phyloP scores from a whole-genome alignment of 2,797 vertebrate genomes.

The Mormyrus proboscirostris region DNA sequence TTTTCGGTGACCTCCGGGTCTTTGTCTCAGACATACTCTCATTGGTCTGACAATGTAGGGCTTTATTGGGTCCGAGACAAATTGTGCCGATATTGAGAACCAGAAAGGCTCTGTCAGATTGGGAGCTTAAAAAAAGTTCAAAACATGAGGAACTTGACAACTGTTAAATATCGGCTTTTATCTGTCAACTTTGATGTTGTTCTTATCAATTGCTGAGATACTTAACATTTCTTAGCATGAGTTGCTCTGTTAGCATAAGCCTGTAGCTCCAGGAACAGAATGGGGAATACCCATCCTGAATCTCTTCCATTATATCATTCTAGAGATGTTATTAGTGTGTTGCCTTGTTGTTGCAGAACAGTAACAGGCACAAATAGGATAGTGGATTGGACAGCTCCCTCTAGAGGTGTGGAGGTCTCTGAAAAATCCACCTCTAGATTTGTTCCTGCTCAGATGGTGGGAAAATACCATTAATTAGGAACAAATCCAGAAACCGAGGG shows the following conservation, averaged over 20 bases:
- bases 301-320: not conserved
- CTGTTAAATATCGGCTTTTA: not conserved
- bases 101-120: not conserved
- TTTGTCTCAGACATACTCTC: not conserved
- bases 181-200: not conserved
- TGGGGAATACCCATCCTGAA: not conserved
- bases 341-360: not conserved
- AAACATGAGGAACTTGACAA: not conserved
- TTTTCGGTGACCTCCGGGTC: constrained; percentile 12
- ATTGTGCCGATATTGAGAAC: not conserved
- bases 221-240: not conserved
- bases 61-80: not conserved
- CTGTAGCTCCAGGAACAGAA: not conserved
- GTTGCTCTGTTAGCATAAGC: not conserved
- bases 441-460: constrained; percentile 55
- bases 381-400: not conserved
- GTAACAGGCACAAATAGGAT: not conserved
- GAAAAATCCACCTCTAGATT: constrained; percentile 34
- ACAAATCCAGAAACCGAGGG: constrained; percentile 33
- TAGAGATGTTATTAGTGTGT: not conserved
- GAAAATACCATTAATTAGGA: constrained; percentile 30
- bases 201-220: not conserved
- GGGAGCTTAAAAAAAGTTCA: not conserved
- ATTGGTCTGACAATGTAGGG: not conserved
- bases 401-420: not conserved